These are phyloP conservation scores for Pelecanoides urinatrix DNA, from an alignment of 2,113 vertebrate genomes.

Conservation along the genomic window DNA sequence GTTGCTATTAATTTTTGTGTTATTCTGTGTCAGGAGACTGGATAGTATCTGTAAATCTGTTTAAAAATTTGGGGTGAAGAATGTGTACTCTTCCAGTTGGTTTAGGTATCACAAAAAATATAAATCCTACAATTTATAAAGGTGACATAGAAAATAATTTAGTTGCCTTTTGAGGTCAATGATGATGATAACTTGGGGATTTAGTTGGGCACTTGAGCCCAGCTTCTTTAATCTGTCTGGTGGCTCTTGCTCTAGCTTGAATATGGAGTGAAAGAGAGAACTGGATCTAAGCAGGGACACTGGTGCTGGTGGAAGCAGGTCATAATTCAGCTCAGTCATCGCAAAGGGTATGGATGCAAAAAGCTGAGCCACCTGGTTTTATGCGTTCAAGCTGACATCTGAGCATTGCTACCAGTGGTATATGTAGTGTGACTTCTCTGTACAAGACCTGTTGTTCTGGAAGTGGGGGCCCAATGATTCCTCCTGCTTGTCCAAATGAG, in stretches of 20 bases:
- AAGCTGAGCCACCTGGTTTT: not conserved
- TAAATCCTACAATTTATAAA: not conserved
- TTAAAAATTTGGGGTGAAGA: not conserved
- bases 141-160: not conserved
- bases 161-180: not conserved
- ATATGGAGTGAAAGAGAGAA: not conserved
- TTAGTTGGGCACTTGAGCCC: not conserved
- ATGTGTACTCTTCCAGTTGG: not conserved
- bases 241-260: not conserved
- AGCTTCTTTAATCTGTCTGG: not conserved
- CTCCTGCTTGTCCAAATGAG: not conserved
- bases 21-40: not conserved
- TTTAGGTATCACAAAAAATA: not conserved
- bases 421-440: not conserved
- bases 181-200: not conserved
- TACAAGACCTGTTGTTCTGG: not conserved
- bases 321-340: not conserved
- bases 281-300: not conserved
- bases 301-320: fast-evolving
- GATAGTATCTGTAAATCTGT: not conserved
- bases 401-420: not conserved
- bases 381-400: not conserved
- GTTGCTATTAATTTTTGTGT: not conserved
- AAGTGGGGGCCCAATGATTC: not conserved
- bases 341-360: not conserved